phyloP scores from a whole-genome alignment of 2,888 invertebrate genomes.

The Athrips mouffetella region DNA sequence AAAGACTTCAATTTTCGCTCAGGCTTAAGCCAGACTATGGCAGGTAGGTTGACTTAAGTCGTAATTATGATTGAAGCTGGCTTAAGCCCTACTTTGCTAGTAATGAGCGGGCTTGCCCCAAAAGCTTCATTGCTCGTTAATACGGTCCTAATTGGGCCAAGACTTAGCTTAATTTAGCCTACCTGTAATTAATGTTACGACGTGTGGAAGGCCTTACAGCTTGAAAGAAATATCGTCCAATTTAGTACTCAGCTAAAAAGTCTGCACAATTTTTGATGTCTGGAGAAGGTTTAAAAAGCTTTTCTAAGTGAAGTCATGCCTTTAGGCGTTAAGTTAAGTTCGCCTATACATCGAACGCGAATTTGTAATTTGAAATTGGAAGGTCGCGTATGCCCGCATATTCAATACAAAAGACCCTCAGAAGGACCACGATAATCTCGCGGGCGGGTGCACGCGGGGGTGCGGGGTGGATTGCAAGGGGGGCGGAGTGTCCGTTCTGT shows the following conservation, averaged over 20 bases:
- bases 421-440: too few species aligned
- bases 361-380: too few species aligned
- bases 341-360: too few species aligned
- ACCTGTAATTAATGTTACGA: conserved; percentile 2
- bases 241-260: background rate
- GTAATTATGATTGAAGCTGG: conserved; percentile 34
- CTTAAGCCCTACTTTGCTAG: conserved; percentile 17
- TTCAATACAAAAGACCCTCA: too few species aligned
- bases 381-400: too few species aligned
- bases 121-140: conserved; percentile 34
- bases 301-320: too few species aligned
- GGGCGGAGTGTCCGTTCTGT: too few species aligned
- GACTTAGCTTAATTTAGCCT: conserved; percentile 1
- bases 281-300: background rate
- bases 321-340: too few species aligned
- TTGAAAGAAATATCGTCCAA: background rate
- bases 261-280: background rate
- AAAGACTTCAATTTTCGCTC: conserved; percentile 14
- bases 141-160: conserved; percentile 29
- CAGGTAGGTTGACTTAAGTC: background rate
- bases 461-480: too few species aligned
- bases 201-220: background rate
- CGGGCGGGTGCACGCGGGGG: too few species aligned
- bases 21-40: conserved; percentile 3
- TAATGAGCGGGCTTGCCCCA: background rate